Evolutionary conservation across 2,888 invertebrate species (phyloP), one percentile per base, ranked within the genome.

Genomic region (Netelia virgata): DNA sequence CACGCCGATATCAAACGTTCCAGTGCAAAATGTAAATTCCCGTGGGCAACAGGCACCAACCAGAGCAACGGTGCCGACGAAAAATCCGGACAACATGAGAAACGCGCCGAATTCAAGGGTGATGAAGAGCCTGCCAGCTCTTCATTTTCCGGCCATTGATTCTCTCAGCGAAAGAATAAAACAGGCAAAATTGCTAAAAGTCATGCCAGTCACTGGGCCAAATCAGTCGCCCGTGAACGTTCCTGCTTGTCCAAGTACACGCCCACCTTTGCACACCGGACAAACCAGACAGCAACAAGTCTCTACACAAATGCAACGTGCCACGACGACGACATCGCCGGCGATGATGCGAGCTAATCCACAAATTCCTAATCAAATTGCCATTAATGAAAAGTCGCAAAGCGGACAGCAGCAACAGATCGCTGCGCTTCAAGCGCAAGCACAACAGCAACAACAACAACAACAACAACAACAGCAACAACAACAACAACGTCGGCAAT

Each of bases 151-250:
- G 1, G 70, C 69, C 10, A 53, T 92, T 89, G 90, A 90, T n/a
- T 88, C 89, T 23, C 83, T 92, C 16, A 91, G 90, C 75, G 91
- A 93, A 43, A 87, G 90, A 74, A 91, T 92, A 68, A 91, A 90
- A 64, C 90, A 91, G 57, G 89, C 90, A 0, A 91, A 89, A 85
- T 66, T 90, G n/a, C 91, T 90, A 81, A 80, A 84, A 79, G 68
- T 81, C 0, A 47, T 64, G 57, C 14, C 36, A 3, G 14, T 63
- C 16, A n/a, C 10, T 43, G 28, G 23, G 6, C 5, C 59, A 14
- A 53, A 68, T 64, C 90, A 87, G 69, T 70, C 18, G 0, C 8
- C 36, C 16, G 55, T 14, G 1, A 16, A 84, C 72, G 23, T 63
- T 63, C 79, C 86, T 14, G n/a, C 80, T 50, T 66, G 61, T 41